Base-by-base conservation (phyloP, 2,113 vertebrate species). In the Sinosuthora webbiana region DNA sequence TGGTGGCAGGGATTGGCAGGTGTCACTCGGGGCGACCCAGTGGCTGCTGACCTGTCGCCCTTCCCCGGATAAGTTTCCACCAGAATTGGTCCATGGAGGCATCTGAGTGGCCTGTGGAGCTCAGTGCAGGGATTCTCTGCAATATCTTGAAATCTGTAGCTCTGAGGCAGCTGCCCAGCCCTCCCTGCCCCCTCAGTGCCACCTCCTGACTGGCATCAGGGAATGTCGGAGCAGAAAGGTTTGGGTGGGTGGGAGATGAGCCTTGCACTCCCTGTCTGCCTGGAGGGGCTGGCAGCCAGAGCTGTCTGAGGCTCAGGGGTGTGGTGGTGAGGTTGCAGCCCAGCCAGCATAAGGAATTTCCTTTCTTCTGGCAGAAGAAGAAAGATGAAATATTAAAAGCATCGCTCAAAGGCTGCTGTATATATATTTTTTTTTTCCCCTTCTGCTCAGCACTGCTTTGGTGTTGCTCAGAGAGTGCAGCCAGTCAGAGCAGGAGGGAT, bases 191-290 rank as follows among this genome's bases (percentile, higher is more conserved):
- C 62, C 80, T 47, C 16, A 20, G 59, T 70, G 80, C 63, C 73
- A 53, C 22, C 63, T 53, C 63, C 63, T 69, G 73, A 33, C 22
- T 59, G 33, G 62, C 71, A 52, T 33, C 39, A 62, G 64, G 45
- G 93, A 87, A 53, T 33, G 84, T 45, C 3, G 31, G 64, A 91
- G 90, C 89, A 92, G 94, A 13, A 86, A 20, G 57, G 55, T 53
- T 25, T 55, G 55, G 31, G 67, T 17, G 93, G 86, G 20, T 62
- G 95, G 88, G 52, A 64, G 28, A 7, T 3, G 71, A 95, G 68
- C 49, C 41, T 60, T 75, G 78, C 37, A 7, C 76, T 95, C 52
- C 17, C 96, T 76, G 83, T 94, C 94, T 98, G 97, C 59, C 82
- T 44, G 11, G 15, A 52, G 85, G 60, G 44, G 64, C 69, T 80